Evolutionary conservation across 1,140 invertebrate genomes (phyloP).

Genomic region (Frieseomelitta varia): DNA sequence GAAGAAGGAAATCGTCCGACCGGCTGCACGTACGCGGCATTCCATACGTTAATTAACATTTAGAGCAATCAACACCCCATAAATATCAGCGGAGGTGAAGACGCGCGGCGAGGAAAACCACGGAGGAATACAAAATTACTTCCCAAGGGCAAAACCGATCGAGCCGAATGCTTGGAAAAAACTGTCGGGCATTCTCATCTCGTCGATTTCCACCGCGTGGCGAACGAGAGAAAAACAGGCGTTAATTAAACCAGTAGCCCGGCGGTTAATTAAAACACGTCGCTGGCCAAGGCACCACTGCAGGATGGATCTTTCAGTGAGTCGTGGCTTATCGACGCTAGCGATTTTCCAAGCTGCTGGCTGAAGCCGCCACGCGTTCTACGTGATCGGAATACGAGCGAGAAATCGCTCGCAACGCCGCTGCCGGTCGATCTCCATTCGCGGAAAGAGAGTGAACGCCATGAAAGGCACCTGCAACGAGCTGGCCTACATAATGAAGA

Average conservation of each 20-base stretch:
- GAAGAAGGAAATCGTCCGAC: neutral
- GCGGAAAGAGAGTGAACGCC: slow-evolving; percentile 39
- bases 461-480: slow-evolving; percentile 72
- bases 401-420: slow-evolving; percentile 70
- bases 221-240: neutral
- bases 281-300: too few species aligned
- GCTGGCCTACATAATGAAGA: slow-evolving; percentile 75
- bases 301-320: slow-evolving; percentile 48
- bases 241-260: slow-evolving; percentile 41
- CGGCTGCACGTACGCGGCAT: neutral
- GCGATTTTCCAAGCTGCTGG: slow-evolving; percentile 69
- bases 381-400: slow-evolving; percentile 70
- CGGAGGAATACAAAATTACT: neutral
- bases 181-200: neutral
- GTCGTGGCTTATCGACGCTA: slow-evolving; percentile 63
- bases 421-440: slow-evolving; percentile 62
- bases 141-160: neutral
- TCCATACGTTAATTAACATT: neutral
- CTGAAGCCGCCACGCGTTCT: slow-evolving; percentile 7
- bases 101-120: neutral
- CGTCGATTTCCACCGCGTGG: slow-evolving; percentile 17
- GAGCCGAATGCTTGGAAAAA: neutral
- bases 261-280: slow-evolving; percentile 35
- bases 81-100: neutral
- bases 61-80: neutral